Percentiles rank a stretch among this genome's conserved stretches.
Conservation (phyloP, 2,113 vertebrate species). For the Girardinichthys multiradiatus region DNA sequence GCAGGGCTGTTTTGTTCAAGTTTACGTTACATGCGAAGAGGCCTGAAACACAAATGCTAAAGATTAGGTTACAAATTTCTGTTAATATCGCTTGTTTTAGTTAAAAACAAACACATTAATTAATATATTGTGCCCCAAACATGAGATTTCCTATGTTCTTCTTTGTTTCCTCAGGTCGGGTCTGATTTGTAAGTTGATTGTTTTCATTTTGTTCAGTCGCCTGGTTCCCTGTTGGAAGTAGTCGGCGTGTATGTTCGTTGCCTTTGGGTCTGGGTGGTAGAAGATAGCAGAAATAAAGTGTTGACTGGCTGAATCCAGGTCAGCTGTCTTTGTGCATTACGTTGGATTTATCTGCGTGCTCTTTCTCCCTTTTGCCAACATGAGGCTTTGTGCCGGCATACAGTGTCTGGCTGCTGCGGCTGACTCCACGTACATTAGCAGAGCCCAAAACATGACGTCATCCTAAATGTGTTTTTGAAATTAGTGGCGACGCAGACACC, state of each 20-base stretch:
- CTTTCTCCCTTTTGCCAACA: conserved; percentile 14
- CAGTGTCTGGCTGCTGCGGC: conserved; percentile 32
- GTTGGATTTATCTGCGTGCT: conserved; percentile 37
- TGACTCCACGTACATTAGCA: conserved; percentile 12
- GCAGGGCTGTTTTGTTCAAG: too few species aligned
- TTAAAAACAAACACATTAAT: too few species aligned
- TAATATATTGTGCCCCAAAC: too few species aligned
- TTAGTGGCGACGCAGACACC: conserved; percentile 17
- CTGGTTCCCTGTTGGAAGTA: conserved; percentile 12
- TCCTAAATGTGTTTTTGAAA: conserved; percentile 44
- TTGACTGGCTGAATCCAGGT: conserved; percentile 59
- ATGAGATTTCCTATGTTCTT: too few species aligned
- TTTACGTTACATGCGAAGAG: too few species aligned
- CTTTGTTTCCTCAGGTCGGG: too few species aligned
- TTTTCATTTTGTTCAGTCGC: background rate
- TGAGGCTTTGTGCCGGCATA: conserved; percentile 7
- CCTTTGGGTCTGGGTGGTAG: conserved; percentile 41
- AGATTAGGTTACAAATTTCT: too few species aligned
- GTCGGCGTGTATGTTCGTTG: conserved; percentile 22
- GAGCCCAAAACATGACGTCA: conserved; percentile 58
- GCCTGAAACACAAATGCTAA: too few species aligned
- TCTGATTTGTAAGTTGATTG: too few species aligned
- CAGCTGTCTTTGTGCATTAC: conserved; percentile 62
- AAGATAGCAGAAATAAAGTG: conserved; percentile 47
- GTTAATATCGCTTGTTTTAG: too few species aligned